Base-by-base conservation (phyloP, 2,888 invertebrate species). In the Sphinx pinastri region DNA sequence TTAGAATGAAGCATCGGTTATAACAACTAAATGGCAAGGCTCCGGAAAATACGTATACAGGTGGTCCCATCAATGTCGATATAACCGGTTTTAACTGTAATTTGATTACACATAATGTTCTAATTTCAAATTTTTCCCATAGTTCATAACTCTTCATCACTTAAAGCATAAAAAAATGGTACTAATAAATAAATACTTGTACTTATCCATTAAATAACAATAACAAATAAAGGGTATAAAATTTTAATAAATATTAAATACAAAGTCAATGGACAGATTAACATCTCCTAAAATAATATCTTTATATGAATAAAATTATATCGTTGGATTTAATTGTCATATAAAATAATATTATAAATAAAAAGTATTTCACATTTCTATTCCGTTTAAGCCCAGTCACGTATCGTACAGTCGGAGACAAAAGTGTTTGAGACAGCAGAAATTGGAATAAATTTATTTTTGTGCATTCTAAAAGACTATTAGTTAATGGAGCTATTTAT, bases 271-370 rank as follows among this genome's bases (percentile, higher is more conserved):
- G 74, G 76, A 74, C 67, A 81, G 87, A 90, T 89, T 81, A 87
- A 82, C 82, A 90, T 89, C 87, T 79, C 80, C 79, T 77, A 86
- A 88, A 89, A 88, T 90, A 88, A 94, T 91, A 93, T 90, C 93
- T 93, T 88, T 88, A 93, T 93, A 85, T 76, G 84, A 87, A 86
- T 88, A 86, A 85, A 92, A 93, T 92, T 89, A 91, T 85, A 88
- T 88, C 84, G 91, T 92, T 83, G 76, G 78, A 82, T 87, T 88
- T 89, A 92, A 92, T 90, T 88, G 87, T 81, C 83, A 83, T 86
- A 91, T 89, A 89, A 84, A 90, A 91, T 90, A 91, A 88, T 88
- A 88, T 88, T 87, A 84, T 87, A 85, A 86, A 89, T 89, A 86
- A 87, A 89, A 89, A 88, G 75, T 82, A 87, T 85, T 87, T 88